Base-by-base conservation (phyloP, 2,797 vertebrate genomes). In the Salmo trutta region DNA sequence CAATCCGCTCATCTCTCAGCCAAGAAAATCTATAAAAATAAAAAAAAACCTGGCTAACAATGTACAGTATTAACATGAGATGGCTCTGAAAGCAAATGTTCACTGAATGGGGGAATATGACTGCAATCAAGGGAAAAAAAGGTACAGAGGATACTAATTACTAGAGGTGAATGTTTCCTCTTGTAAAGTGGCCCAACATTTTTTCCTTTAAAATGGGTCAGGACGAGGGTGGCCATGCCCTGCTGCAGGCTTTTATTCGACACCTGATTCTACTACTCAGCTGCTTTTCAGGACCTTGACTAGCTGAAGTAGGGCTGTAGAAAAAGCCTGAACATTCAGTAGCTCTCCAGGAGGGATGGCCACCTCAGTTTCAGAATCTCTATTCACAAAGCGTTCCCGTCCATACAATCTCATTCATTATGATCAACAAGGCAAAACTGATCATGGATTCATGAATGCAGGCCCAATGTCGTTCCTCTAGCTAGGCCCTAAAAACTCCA, bases 1-100 rank as follows among this genome's bases (percentile, higher is more conserved):
- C 66, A 75, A 79, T 77, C 79, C 10, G 2, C 69, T 73, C 27
- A 2, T 29, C 4, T 31, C 65, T n/a, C 31, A 16, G 62, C 75
- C 69, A 83, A 56, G 56, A 73, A 70, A 51, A 70, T 41, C 17
- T 24, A 62, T 17, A n/a, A 41, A 33, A 31, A 59, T n/a, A 27
- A 86, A 73, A 41, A 41, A 8, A 1, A 33, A 33, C 64, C 80
- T 83, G 76, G 79, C 75, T 81, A 68, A 70, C 81, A 75, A 82
- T 17, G 65, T 54, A 41, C 53, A 54, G 24, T 3, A 27, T 84
- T 86, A 87, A 89, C 80, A 78, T 87, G 78, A n/a, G 27, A 33
- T 27, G 77, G 71, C n/a, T 75, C 81, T 83, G 86, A 29, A 85
- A 68, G 78, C 75, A 64, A 36, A 73, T 36, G 51, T 75, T 74